Evolutionary conservation across 2,113 vertebrate species (phyloP).

Genomic region (Oxyruncus cristatus): DNA sequence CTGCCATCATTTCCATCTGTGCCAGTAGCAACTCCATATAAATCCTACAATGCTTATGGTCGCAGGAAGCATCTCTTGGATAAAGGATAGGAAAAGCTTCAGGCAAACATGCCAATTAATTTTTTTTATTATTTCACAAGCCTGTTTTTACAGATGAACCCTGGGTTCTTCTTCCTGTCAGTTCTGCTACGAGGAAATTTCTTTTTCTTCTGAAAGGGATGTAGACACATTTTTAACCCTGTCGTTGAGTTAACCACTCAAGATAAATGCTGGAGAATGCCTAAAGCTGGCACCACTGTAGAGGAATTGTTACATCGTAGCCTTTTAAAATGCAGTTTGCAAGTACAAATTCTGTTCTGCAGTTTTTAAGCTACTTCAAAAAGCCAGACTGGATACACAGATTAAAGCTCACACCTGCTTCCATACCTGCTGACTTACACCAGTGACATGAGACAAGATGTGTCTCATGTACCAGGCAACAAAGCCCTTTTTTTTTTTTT

Average conservation of each 20-base stretch:
- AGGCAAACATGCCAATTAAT: neutral
- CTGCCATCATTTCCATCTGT: neutral
- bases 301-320: neutral
- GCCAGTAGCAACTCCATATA: neutral
- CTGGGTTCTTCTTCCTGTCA: neutral
- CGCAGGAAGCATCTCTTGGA: neutral
- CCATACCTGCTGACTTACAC: neutral
- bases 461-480: neutral
- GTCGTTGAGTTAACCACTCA: neutral
- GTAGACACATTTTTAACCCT: neutral
- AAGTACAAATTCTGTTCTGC: neutral
- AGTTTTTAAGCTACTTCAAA: neutral
- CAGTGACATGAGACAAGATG: neutral
- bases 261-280: neutral
- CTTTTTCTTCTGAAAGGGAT: neutral
- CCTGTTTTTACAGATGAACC: neutral
- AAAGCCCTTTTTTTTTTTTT: neutral
- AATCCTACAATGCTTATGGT: neutral
- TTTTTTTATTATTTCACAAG: neutral
- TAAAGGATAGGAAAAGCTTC: neutral
- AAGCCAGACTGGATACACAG: neutral
- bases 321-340: neutral
- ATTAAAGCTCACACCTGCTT: neutral
- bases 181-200: neutral
- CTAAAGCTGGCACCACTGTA: rapidly evolving